A percentile compares a stretch with the other conserved stretches of the same genome.
phyloP scores from a whole-genome alignment of 2,113 vertebrate species.

The Helogale parvula region DNA sequence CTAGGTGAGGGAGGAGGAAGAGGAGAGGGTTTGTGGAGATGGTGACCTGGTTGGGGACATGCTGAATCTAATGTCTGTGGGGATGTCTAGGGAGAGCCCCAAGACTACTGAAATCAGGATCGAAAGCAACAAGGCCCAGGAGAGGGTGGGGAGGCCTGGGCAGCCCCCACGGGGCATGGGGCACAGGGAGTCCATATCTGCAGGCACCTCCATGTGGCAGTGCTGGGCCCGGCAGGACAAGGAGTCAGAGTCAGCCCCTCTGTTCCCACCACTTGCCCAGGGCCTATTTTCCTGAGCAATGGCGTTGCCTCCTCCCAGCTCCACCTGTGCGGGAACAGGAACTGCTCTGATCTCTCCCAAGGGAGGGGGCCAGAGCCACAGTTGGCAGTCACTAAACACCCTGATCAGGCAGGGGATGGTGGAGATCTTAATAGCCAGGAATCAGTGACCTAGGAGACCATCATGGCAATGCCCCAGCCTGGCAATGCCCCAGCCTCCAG shows the following conservation, averaged over 20 bases:
- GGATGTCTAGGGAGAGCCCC: background rate
- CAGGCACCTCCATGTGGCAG: background rate
- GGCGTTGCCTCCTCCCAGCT: background rate
- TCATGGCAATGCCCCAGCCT: background rate
- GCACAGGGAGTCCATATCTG: background rate
- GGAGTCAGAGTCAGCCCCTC: background rate
- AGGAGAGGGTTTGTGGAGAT: background rate
- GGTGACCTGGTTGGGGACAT: background rate
- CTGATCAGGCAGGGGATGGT: slow-evolving; percentile 26
- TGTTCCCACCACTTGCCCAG: background rate
- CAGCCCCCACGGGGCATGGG: background rate
- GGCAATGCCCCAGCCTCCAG: background rate
- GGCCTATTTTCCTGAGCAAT: slow-evolving; percentile 38
- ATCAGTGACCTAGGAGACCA: slow-evolving; percentile 60
- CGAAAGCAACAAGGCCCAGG: background rate
- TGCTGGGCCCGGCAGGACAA: background rate
- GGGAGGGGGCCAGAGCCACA: slow-evolving; percentile 59
- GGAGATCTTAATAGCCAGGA: slow-evolving; percentile 69
- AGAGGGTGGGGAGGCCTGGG: background rate
- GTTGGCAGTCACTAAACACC: slow-evolving; percentile 75
- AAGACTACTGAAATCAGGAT: background rate
- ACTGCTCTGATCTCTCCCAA: slow-evolving; percentile 50
- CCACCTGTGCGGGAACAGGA: slow-evolving; percentile 71
- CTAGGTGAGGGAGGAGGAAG: background rate
- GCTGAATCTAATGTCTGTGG: background rate